These are phyloP conservation scores for Andrena chrysosceles DNA, from an alignment of 2,888 invertebrate species.

Conservation along the genomic window DNA sequence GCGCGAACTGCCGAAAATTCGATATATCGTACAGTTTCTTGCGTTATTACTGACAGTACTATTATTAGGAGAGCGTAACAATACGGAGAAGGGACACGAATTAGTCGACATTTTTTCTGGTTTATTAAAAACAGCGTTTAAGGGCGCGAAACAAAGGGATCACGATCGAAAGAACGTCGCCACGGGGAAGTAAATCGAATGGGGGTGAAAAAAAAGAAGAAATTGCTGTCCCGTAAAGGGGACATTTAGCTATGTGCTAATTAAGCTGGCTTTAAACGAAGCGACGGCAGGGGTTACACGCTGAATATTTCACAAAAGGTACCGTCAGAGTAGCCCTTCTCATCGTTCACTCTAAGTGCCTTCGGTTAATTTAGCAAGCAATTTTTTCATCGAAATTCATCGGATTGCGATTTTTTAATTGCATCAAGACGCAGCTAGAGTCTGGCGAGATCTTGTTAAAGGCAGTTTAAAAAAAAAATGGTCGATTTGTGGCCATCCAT, in stretches of 20 bases:
- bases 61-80: background rate
- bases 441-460: background rate
- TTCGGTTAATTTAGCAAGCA: background rate
- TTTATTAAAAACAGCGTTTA: background rate
- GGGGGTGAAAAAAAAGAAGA: slow-evolving; percentile 30
- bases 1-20: too few species aligned
- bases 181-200: slow-evolving; percentile 44
- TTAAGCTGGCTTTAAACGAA: slow-evolving; percentile 76
- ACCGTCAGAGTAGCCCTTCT: slow-evolving; percentile 50
- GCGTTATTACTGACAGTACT: slow-evolving; percentile 3
- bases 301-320: slow-evolving; percentile 79
- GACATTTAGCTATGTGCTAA: slow-evolving; percentile 72
- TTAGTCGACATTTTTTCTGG: slow-evolving; percentile 1
- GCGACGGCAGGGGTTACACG: slow-evolving; percentile 63
- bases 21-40: too few species aligned
- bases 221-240: slow-evolving; percentile 34
- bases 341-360: background rate
- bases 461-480: background rate
- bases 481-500: background rate
- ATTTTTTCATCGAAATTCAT: slow-evolving; percentile 10
- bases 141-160: slow-evolving; percentile 40
- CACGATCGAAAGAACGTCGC: slow-evolving; percentile 15
- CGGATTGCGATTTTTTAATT: background rate
- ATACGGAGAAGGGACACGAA: slow-evolving; percentile 13
- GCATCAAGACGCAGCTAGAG: background rate